Base-by-base conservation (phyloP, 2,888 invertebrate species). In the Drosophila aldrichi region DNA sequence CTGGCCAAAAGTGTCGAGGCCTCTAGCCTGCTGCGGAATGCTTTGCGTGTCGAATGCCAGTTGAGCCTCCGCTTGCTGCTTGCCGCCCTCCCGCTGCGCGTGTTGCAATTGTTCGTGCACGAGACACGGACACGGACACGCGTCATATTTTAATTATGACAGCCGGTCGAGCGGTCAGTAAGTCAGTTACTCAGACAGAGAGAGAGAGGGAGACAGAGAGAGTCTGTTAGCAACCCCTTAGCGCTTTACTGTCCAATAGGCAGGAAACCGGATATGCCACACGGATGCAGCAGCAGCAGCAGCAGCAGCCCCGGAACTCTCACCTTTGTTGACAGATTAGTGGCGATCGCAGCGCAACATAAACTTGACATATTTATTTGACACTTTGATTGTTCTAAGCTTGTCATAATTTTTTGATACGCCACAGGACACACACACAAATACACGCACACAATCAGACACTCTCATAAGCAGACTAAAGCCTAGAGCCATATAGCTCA, bases 131-230 rank as follows among this genome's bases (percentile, higher is more conserved):
- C 20, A 64, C 44, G 66, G 84, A 83, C 87, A 88, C 87, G 87
- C 87, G 88, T 88, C 87, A 88, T 88, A 88, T 88, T 88, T 88
- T 88, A 88, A 88, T 88, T 88, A 88, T 88, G 87, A 88, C 87
- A 88, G 87, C 88, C 86, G 82, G 76, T 65, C 56, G 64, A 76
- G 41, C 71, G 69, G 74, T 77, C 74, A 70, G 79, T 61, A 48
- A 79, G 79, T 71, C 61, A 43, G 57, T 57, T 59, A 43, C 54
- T 57, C 55, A 59, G 63, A 52, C 61, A 40, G 63, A 14, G 14
- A 34, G 34, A 14, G 34, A 36, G 51, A 18, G 14, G 20, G 51
- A 34, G 34, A 22, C 6, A 22, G 36, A n/a, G 22, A 10, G 52
- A 36, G 36, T 16, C 22, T 22, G 18, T 3, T n/a, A 22, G 52